phyloP scores from a whole-genome alignment of 2,113 vertebrate genomes.

The Zapus hudsonius region DNA sequence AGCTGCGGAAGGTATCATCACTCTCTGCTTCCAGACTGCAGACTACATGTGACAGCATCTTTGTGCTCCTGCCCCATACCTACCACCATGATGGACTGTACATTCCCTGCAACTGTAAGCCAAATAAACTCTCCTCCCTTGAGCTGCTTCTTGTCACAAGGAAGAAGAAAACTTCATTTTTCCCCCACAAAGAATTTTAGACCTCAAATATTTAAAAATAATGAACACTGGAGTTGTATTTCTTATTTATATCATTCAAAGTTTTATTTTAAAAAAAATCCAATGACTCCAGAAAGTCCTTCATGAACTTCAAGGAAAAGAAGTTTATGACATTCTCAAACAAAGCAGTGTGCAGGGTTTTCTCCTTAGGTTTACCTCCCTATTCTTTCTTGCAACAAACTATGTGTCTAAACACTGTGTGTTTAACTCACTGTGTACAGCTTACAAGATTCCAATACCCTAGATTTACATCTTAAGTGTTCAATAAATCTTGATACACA shows the following conservation, averaged over 20 bases:
- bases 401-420: background rate
- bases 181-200: background rate
- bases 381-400: background rate
- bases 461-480: background rate
- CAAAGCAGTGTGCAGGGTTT: background rate
- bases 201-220: constrained; percentile 32
- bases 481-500: background rate
- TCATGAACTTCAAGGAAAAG: background rate
- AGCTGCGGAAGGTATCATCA: too few species aligned
- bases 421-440: background rate
- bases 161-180: background rate
- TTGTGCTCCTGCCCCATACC: too few species aligned
- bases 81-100: too few species aligned
- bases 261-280: background rate
- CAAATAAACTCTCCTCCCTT: too few species aligned
- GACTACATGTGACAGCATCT: too few species aligned
- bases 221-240: background rate
- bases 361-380: background rate
- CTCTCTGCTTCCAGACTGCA: too few species aligned
- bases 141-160: too few species aligned
- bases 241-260: background rate
- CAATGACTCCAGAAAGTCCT: background rate
- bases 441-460: background rate
- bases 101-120: too few species aligned
- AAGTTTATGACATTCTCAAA: background rate